Evolutionary conservation across 2,113 vertebrate species (phyloP).

Genomic region (Antigone vipio): DNA sequence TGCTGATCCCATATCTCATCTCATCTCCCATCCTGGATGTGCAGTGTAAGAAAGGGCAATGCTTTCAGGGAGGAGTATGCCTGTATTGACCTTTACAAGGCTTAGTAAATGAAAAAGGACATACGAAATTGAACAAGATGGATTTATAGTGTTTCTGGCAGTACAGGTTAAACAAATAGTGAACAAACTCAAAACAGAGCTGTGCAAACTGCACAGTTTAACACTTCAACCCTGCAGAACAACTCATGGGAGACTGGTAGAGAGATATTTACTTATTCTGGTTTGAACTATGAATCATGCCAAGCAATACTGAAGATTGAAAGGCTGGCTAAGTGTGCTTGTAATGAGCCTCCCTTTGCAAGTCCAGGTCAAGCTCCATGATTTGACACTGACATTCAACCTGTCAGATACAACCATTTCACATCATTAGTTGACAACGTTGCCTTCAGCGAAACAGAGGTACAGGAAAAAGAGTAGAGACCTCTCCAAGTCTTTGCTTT

Average conservation of each 20-base stretch:
- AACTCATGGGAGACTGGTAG: neutral
- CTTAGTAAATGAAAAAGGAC: constrained; percentile 45
- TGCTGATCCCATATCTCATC: constrained; percentile 39
- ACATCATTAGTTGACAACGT: neutral
- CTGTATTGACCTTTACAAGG: constrained; percentile 19
- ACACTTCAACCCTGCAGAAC: neutral
- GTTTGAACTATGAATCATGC: neutral
- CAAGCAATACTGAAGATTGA: neutral
- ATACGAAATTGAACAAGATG: constrained; percentile 1
- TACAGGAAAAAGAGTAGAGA: neutral
- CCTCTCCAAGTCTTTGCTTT: neutral
- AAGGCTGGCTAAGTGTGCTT: neutral
- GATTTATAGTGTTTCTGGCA: constrained; percentile 69
- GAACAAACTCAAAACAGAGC: constrained; percentile 65
- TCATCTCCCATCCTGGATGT: constrained; percentile 30
- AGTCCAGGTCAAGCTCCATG: constrained; percentile 24
- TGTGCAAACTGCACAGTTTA: constrained; percentile 23
- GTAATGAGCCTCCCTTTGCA: constrained; percentile 27
- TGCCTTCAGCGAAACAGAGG: neutral
- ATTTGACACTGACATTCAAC: constrained; percentile 23
- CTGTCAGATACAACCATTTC: constrained; percentile 2
- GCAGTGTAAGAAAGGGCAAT: constrained; percentile 27
- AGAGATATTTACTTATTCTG: constrained; percentile 44
- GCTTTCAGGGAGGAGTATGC: neutral
- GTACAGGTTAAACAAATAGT: constrained; percentile 70